These are phyloP conservation scores for Aleiodes sp. DNA, from an alignment of 1,140 invertebrate species.

Conservation along the genomic window DNA sequence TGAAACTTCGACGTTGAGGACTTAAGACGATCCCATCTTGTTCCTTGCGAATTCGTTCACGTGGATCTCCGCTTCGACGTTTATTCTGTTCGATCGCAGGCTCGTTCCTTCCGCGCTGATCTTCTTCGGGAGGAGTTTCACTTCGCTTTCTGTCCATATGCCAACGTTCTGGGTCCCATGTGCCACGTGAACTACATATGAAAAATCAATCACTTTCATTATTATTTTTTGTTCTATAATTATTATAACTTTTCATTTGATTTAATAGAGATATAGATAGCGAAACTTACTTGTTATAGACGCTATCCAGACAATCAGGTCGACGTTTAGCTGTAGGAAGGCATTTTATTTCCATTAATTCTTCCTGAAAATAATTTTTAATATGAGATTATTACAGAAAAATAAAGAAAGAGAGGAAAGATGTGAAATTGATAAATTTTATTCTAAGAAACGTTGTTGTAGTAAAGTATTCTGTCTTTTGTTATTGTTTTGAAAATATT, in stretches of 20 bases:
- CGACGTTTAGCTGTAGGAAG: slow-evolving; percentile 69
- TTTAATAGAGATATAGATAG: neutral
- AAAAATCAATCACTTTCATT: slow-evolving; percentile 20
- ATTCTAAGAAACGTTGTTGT: neutral
- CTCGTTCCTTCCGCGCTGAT: slow-evolving; percentile 58
- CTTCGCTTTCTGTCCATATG: slow-evolving; percentile 68
- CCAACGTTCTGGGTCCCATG: slow-evolving; percentile 74
- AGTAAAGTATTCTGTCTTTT: neutral
- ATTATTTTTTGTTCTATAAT: slow-evolving; percentile 9
- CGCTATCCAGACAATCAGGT: slow-evolving; percentile 69
- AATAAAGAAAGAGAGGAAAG: too few relatives aligned
- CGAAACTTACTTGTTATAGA: slow-evolving; percentile 67
- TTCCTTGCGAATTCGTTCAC: slow-evolving; percentile 82
- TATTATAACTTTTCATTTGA: neutral
- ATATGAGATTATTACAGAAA: too few relatives aligned
- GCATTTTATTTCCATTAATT: slow-evolving; percentile 70
- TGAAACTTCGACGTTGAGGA: slow-evolving; percentile 84
- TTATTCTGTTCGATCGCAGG: slow-evolving; percentile 50
- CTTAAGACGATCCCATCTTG: slow-evolving; percentile 84
- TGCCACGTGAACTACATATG: slow-evolving; percentile 63
- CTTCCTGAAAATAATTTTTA: slow-evolving; percentile 61
- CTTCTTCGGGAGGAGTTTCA: slow-evolving; percentile 71
- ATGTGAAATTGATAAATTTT: too few relatives aligned
- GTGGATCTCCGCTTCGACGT: slow-evolving; percentile 76
- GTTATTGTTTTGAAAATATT: slow-evolving; percentile 22